Percentiles rank a stretch among this genome's conserved stretches.
Conservation (phyloP, 2,797 vertebrate genomes). For the Phoebastria nigripes region DNA sequence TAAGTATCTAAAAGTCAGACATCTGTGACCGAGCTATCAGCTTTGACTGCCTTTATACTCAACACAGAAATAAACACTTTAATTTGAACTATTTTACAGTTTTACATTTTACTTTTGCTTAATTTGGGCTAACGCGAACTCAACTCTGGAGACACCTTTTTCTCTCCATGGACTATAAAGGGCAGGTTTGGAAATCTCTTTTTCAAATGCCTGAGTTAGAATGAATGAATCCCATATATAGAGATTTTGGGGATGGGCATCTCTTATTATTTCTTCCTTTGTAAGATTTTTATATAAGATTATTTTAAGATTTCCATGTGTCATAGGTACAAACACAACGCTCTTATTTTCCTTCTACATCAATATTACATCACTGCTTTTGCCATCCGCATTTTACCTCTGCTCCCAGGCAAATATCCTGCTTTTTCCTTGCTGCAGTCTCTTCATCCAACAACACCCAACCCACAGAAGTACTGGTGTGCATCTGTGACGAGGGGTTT, state of each 20-base stretch:
- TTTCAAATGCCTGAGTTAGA: background rate
- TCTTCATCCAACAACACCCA: background rate
- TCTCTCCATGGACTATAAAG: background rate
- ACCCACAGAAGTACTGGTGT: background rate
- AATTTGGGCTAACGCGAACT: background rate
- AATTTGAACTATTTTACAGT: background rate
- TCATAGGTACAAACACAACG: background rate
- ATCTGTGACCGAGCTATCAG: background rate
- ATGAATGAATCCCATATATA: background rate
- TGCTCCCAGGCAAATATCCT: background rate
- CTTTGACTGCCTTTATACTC: background rate
- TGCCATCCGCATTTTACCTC: background rate
- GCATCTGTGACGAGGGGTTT: background rate
- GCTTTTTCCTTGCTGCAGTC: background rate
- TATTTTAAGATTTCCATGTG: background rate
- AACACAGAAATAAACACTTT: background rate
- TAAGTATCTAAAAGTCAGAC: background rate
- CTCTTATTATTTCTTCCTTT: background rate
- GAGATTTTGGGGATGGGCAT: background rate
- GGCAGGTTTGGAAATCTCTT: background rate
- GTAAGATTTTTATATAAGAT: background rate
- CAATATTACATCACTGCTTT: background rate
- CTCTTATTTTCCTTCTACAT: background rate
- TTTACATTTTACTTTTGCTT: background rate
- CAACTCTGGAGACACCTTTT: background rate